Percentiles rank a stretch among this genome's conserved stretches.
These are phyloP conservation scores for Diplodus sargus DNA, from an alignment of 2,797 vertebrate species.

Conservation along the genomic window DNA sequence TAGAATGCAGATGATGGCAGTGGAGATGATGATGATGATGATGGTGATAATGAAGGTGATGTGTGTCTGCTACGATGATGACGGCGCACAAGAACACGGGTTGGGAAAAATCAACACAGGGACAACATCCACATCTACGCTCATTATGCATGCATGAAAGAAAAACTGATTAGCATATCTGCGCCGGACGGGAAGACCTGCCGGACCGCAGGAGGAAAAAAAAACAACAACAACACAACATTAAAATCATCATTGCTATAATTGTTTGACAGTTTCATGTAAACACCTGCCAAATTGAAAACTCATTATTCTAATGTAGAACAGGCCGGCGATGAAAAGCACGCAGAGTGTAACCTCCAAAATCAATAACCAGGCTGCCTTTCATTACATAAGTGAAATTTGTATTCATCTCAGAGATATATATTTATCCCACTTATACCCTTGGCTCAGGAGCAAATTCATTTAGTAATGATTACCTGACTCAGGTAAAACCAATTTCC, in stretches of 20 bases:
- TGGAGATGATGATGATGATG: constrained; percentile 53
- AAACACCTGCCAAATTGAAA: constrained; percentile 83
- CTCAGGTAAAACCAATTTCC: constrained; percentile 91
- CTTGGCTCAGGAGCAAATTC: constrained; percentile 85
- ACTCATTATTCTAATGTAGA: constrained; percentile 83
- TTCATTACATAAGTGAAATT: constrained; percentile 89
- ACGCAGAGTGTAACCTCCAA: constrained; percentile 74
- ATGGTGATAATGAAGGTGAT: constrained; percentile 62
- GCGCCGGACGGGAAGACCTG: constrained; percentile 57
- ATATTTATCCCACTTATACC: constrained; percentile 86
- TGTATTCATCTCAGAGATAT: constrained; percentile 87
- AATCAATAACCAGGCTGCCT: constrained; percentile 80
- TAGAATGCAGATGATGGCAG: constrained; percentile 68
- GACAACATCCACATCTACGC: constrained; percentile 49
- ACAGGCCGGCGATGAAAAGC: constrained; percentile 77
- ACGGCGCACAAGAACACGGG: constrained; percentile 49
- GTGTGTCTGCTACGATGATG: constrained; percentile 64
- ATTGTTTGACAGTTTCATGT: constrained; percentile 73
- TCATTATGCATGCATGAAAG: constrained; percentile 72
- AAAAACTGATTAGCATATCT: constrained; percentile 67
- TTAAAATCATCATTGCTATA: constrained; percentile 54
- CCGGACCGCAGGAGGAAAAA: constrained; percentile 27
- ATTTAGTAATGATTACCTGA: constrained; percentile 97
- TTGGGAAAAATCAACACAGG: constrained; percentile 56
- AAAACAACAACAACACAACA: constrained; percentile 55